A percentile compares a stretch with the other conserved stretches of the same genome.
These are phyloP conservation scores for Eristalis tenax DNA, from an alignment of 2,888 invertebrate species.

Conservation along the genomic window DNA sequence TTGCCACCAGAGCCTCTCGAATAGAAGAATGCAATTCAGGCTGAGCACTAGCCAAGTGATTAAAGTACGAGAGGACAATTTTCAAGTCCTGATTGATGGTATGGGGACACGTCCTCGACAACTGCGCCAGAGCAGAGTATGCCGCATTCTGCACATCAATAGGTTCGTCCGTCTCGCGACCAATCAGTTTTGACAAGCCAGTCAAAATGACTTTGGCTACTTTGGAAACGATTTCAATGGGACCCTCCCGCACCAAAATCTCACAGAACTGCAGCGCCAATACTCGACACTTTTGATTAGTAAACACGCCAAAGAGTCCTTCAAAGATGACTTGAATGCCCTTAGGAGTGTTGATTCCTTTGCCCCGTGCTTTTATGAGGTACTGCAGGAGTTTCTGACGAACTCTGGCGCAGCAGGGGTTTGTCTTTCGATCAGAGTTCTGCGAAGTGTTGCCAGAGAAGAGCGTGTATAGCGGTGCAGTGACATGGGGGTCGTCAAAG, in stretches of 20 bases:
- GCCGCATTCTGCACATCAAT: conserved; percentile 82
- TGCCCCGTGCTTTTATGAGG: conserved; percentile 87
- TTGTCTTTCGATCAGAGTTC: conserved; percentile 86
- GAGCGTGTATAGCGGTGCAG: conserved; percentile 89
- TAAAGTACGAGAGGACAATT: conserved; percentile 79
- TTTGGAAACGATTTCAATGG: conserved; percentile 78
- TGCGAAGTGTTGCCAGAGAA: conserved; percentile 83
- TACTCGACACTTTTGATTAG: conserved; percentile 91
- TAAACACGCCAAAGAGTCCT: conserved; percentile 91
- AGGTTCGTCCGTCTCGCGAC: conserved; percentile 78
- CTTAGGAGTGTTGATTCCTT: conserved; percentile 88
- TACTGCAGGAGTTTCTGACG: conserved; percentile 92
- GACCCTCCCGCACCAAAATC: conserved; percentile 88
- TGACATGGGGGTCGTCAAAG: conserved; percentile 87
- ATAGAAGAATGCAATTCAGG: conserved; percentile 85
- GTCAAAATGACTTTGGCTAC: conserved; percentile 79
- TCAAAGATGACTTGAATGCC: conserved; percentile 95
- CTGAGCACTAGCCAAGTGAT: conserved; percentile 78
- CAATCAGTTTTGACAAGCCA: conserved; percentile 79
- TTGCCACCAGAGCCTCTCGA: conserved; percentile 86
- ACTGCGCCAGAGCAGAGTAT: conserved; percentile 80
- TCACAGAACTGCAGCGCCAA: conserved; percentile 91
- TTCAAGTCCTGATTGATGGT: conserved; percentile 87
- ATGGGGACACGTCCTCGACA: conserved; percentile 82
- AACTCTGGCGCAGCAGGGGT: conserved; percentile 91